A percentile compares a stretch with the other conserved stretches of the same genome.
Conservation (phyloP, 2,797 vertebrate genomes). For the Tragopan temminckii region DNA sequence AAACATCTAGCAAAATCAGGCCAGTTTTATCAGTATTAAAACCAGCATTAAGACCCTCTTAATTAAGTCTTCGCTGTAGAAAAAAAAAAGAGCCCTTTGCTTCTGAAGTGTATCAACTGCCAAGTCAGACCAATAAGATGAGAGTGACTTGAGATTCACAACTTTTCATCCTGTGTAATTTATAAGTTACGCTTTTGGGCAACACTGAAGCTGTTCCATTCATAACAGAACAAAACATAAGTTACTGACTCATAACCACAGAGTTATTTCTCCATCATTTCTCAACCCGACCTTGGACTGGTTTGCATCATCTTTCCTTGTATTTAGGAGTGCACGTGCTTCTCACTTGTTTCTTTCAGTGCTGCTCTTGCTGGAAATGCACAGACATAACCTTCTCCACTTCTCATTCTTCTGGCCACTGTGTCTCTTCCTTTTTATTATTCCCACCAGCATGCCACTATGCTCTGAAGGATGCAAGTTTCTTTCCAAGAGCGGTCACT, state of each 20-base stretch:
- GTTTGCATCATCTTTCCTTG: background rate
- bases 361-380: background rate
- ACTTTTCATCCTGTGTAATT: background rate
- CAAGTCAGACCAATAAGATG: background rate
- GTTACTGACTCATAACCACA: slow-evolving; percentile 17
- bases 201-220: background rate
- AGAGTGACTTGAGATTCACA: background rate
- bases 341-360: background rate
- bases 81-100: background rate
- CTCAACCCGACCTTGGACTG: background rate
- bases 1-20: background rate
- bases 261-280: background rate
- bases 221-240: background rate
- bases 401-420: background rate
- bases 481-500: background rate
- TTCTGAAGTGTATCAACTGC: background rate
- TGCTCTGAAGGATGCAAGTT: background rate
- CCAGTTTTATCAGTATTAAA: background rate
- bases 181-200: background rate
- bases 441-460: background rate
- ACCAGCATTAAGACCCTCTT: background rate
- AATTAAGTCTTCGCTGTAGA: background rate
- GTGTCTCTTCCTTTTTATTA: background rate
- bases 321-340: background rate
- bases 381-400: background rate